Evolutionary conservation across 2,888 invertebrate genomes (phyloP), one percentile per base, ranked within the genome.

Genomic region (Drosophila mimetica): DNA sequence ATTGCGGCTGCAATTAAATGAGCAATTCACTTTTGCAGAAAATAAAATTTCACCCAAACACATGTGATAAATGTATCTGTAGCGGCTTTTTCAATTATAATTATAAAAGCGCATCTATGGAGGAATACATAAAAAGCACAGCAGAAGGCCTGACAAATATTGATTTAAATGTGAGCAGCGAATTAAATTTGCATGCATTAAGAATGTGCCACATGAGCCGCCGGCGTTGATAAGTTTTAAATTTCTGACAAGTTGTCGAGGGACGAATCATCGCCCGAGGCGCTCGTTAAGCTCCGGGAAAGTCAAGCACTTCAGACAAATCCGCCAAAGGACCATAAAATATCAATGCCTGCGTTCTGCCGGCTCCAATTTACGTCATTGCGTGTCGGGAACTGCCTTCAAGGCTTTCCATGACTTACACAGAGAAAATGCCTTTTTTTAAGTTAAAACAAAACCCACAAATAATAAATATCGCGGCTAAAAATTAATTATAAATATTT

Each of bases 181-280:
- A 61, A 48, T 63, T 28, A 50, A 70, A 70, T 70, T 61, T 54
- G 64, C 48, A 72, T 70, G 20, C 37, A 69, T 70, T 46, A 48
- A 52, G 50, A 55, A 66, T 53, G 46, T 48, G 65, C 25, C 37
- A 39, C 39, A 41, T 42, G 28, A 16, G 39, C 48, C 39, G 20
- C 25, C 51, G 30, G 46, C 59, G 53, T 30, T 44, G 52, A 44
- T 66, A 66, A 74, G 53, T 76, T 76, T 79, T 63, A 80, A 59
- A 69, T 79, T 82, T 61, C 42, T 63, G 69, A 66, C 67, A 84
- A 80, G 64, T 59, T 80, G 66, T 63, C 81, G 59, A 63, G 52
- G 79, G 50, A 50, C 58, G 39, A 16, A 39, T 61, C 63, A 46
- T 37, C 30, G 63, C 51, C 20, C 50, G 34, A 52, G 75, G 44